Base-by-base conservation (phyloP, 2,888 invertebrate genomes). In the Galerucella pusilla region DNA sequence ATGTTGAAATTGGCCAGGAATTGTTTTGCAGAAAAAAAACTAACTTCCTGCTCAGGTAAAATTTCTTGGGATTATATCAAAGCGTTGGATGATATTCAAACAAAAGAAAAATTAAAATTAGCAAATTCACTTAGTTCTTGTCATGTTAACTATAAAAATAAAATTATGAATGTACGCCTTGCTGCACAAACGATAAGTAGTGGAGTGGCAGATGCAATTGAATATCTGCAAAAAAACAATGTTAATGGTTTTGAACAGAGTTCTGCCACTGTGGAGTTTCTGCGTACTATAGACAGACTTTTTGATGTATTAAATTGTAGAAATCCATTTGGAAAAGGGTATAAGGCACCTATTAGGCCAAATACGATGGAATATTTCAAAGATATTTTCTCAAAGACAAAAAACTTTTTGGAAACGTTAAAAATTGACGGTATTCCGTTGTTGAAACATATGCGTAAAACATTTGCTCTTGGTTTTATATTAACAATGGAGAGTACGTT, bases 251-350 rank as follows among this genome's bases (percentile, higher is more conserved):
- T 81, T 75, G 7, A 78, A 71, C 46, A 71, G 12, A 74, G 79
- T 59, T 9, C 49, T 59, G 75, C 76, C 20, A 80, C 81, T 65
- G 75, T 79, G 11, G 79, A 80, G 73, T 81, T 81, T 76, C 11
- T 81, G 28, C n/a, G 77, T 42, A 75, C 20, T 14, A 67, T 79
- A 16, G 79, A 80, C 70, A 78, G 68, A 72, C 68, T 79, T 20
- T 82, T 80, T 78, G 80, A 81, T 74, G 67, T 78, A 28, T 52
- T 81, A 46, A 81, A 82, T 73, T 75, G 60, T 45, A 75, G 81
- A 76, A 74, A 74, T 52, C 78, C 79, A 28, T 81, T 76, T 79
- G 80, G 75, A 28, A 80, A 75, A 64, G 78, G 80, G 0, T 81
- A 61, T 68, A 81, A 81, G 60, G 76, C 79, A 65, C 81, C 80